A percentile compares a stretch with the other conserved stretches of the same genome.
Evolutionary conservation across 2,113 vertebrate species (phyloP).

Genomic region (Nothobranchius furzeri): DNA sequence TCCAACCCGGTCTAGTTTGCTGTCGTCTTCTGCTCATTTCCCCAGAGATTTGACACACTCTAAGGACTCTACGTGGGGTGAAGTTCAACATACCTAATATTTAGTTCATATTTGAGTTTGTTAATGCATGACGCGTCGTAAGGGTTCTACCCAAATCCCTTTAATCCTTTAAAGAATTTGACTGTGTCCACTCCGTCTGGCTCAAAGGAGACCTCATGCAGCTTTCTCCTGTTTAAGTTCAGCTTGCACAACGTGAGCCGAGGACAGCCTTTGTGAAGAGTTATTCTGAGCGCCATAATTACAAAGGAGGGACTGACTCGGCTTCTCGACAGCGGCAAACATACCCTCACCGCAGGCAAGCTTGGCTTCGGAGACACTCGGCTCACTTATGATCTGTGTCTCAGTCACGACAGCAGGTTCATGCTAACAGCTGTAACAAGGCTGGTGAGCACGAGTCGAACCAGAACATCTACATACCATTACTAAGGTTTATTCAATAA

Average conservation of each 20-base stretch:
- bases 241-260: slow-evolving; percentile 36
- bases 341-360: slow-evolving; percentile 33
- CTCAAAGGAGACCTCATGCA: slow-evolving; percentile 1
- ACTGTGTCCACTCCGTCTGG: slow-evolving; percentile 1
- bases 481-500: too few species aligned
- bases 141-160: neutral
- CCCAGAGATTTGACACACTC: neutral
- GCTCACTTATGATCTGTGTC: slow-evolving; percentile 5
- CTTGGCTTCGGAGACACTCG: slow-evolving; percentile 22
- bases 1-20: neutral
- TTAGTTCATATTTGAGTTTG: neutral
- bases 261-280: slow-evolving; percentile 39
- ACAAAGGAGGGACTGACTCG: slow-evolving; percentile 68
- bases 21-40: neutral
- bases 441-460: too few species aligned
- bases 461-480: too few species aligned
- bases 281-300: slow-evolving; percentile 76
- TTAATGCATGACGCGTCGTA: neutral
- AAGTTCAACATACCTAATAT: neutral
- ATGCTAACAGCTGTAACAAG: neutral
- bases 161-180: neutral
- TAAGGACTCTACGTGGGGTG: neutral
- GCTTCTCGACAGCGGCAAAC: slow-evolving; percentile 51
- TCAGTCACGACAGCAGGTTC: neutral
- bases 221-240: slow-evolving; percentile 9